Conservation (phyloP, 2,888 invertebrate genomes). For the Lasioglossum zephyrum region DNA sequence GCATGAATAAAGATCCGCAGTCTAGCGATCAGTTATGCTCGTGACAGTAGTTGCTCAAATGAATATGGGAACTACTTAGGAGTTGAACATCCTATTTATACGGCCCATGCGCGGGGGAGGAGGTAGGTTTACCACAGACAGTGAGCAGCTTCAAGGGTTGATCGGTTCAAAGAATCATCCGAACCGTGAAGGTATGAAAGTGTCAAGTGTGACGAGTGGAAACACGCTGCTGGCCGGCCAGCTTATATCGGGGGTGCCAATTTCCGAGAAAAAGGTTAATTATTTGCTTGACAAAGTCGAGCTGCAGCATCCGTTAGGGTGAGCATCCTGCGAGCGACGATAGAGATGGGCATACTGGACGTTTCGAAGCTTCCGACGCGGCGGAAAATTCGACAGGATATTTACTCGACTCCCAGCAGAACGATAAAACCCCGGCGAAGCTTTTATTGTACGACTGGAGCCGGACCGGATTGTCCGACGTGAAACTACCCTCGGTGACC, state of each 20-base stretch:
- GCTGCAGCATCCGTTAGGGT: background rate
- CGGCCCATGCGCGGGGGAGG: background rate
- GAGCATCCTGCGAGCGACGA: background rate
- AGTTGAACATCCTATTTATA: slow-evolving; percentile 9
- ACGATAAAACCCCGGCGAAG: background rate
- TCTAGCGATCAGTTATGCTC: too few species aligned
- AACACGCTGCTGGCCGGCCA: background rate
- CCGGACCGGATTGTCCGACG: slow-evolving; percentile 7
- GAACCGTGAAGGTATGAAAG: slow-evolving; percentile 11
- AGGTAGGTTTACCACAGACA: background rate
- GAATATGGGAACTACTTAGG: background rate
- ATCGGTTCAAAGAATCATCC: slow-evolving; percentile 6
- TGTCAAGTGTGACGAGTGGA: slow-evolving; percentile 19
- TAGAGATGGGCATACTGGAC: background rate
- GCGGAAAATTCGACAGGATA: background rate
- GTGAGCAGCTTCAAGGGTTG: slow-evolving; percentile 14
- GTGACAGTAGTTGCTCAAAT: background rate
- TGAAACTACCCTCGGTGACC: slow-evolving; percentile 2
- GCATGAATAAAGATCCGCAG: too few species aligned
- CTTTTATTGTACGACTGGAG: background rate
- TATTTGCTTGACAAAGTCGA: slow-evolving; percentile 10
- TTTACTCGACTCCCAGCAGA: background rate
- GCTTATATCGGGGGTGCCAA: slow-evolving; percentile 9
- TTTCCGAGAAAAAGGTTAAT: slow-evolving; percentile 18
- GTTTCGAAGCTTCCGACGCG: background rate